Evolutionary conservation across 1,140 invertebrate species (phyloP).

Genomic region (Arctopsyche grandis): DNA sequence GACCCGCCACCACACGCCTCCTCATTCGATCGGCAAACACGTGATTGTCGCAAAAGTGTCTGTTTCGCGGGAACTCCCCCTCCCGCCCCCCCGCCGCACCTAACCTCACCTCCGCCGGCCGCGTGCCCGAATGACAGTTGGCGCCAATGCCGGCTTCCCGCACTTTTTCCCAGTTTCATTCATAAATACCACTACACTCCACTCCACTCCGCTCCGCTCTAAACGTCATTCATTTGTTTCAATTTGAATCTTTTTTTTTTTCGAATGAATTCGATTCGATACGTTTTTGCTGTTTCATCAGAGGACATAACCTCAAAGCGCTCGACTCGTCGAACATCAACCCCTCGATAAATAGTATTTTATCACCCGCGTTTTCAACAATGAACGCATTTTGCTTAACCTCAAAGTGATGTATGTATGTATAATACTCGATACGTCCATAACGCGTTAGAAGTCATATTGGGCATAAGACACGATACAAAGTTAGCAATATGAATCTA

Average conservation of each 20-base stretch:
- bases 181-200: too few relatives aligned
- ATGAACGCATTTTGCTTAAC: too few relatives aligned
- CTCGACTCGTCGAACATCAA: background rate
- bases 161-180: background rate
- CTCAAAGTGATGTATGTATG: too few relatives aligned
- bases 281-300: too few relatives aligned
- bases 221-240: background rate
- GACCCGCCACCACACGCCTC: background rate
- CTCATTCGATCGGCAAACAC: background rate
- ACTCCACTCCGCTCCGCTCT: too few relatives aligned
- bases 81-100: background rate
- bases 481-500: too few relatives aligned
- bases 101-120: background rate
- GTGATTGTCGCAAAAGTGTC: background rate
- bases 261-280: too few relatives aligned
- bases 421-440: too few relatives aligned
- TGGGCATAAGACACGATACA: too few relatives aligned
- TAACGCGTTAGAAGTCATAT: too few relatives aligned
- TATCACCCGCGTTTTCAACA: too few relatives aligned
- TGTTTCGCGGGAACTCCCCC: background rate
- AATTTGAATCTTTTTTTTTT: background rate
- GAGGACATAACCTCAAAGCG: background rate
- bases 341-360: too few relatives aligned
- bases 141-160: background rate
- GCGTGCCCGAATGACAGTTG: conserved; percentile 5